Conservation (phyloP, 2,113 vertebrate genomes). For the Clupea harengus region DNA sequence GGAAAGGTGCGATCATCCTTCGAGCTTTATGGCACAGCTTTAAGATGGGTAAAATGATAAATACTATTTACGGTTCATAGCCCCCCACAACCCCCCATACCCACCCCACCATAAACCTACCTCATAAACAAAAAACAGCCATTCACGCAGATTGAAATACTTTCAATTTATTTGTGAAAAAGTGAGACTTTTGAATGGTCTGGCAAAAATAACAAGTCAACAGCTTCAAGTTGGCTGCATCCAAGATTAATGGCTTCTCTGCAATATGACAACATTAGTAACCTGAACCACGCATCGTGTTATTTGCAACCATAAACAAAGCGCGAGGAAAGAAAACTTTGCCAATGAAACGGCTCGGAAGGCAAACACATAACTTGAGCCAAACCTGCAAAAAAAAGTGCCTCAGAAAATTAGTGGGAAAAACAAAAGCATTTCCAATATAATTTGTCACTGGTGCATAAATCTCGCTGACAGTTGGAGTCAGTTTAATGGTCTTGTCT, state of each 20-base stretch:
- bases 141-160: background rate
- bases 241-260: conserved; percentile 51
- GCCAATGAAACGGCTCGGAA: conserved; percentile 56
- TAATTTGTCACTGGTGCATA: conserved; percentile 99
- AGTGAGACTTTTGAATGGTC: conserved; percentile 4
- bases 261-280: conserved; percentile 41
- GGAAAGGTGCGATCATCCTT: conserved; percentile 11
- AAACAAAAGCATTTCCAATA: conserved; percentile 84
- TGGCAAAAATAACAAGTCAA: background rate
- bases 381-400: conserved; percentile 66
- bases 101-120: background rate
- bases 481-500: conserved; percentile 95
- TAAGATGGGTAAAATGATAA: conserved; percentile 11
- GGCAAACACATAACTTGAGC: conserved; percentile 69
- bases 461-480: conserved; percentile 99
- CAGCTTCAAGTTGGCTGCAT: background rate
- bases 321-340: conserved; percentile 53
- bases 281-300: conserved; percentile 44
- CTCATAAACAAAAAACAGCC: background rate
- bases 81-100: background rate
- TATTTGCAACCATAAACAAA: conserved; percentile 64
- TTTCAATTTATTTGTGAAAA: background rate
- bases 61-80: conserved; percentile 4
- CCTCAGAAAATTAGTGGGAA: conserved; percentile 57
- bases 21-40: background rate